phyloP scores from a whole-genome alignment of 2,888 invertebrate species.

The Chrysomela aeneicollis region DNA sequence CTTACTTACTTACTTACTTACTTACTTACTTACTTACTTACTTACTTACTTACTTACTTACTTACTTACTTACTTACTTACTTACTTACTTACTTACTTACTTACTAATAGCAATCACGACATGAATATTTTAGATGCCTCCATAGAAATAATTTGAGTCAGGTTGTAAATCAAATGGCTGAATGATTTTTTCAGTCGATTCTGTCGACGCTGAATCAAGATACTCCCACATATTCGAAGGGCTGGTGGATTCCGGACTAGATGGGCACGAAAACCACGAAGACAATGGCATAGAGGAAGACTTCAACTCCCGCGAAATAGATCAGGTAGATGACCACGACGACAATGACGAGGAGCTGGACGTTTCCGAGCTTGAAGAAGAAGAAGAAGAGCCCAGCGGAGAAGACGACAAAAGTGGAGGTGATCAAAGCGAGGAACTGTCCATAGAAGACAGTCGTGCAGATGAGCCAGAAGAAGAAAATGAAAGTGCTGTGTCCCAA shows the following conservation, averaged over 20 bases:
- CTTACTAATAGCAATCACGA: too few species aligned
- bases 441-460: constrained; percentile 32
- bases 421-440: constrained; percentile 48
- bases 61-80: too few species aligned
- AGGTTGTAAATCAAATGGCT: too few species aligned
- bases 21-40: too few species aligned
- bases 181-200: constrained; percentile 29
- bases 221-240: constrained; percentile 79
- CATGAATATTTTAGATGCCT: too few species aligned
- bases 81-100: too few species aligned
- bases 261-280: constrained; percentile 51
- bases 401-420: constrained; percentile 42
- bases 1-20: too few species aligned
- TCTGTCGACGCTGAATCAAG: constrained; percentile 63
- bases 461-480: constrained; percentile 17
- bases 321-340: constrained; percentile 36
- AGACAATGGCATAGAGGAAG: constrained; percentile 46
- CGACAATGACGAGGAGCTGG: constrained; percentile 43
- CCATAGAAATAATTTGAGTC: too few species aligned
- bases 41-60: too few species aligned
- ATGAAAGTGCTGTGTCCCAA: constrained; percentile 50
- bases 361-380: constrained; percentile 26
- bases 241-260: constrained; percentile 75
- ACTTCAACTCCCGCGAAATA: constrained; percentile 56
- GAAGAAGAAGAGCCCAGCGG: constrained; percentile 39